Evolutionary conservation across 92 coral and sea anemone species (phyloP), one percentile per base, ranked within the genome.

Genomic region (Palythoa heliodiscus): DNA sequence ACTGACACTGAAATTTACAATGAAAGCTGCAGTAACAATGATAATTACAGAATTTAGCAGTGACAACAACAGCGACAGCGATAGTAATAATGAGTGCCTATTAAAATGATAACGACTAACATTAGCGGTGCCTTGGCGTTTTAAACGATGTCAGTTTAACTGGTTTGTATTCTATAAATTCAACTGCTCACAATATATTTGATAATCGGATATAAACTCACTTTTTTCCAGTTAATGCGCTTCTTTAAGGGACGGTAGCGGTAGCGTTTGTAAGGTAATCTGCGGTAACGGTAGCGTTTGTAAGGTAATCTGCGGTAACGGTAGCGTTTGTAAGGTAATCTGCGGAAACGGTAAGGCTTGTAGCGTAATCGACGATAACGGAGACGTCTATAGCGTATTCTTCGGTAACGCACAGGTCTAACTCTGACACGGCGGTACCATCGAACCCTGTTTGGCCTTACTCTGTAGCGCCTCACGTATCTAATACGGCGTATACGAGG

Each of bases 221-320:
- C 84, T 60, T 80, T 80, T 25, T 67, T 80, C 84, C 84, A 80
- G 74, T 80, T 80, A 25, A 47, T 20, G 0, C 24, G 73, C 58
- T 48, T 80, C 9, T 52, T 61, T 12, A 35, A 60, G n/a, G 68
- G 81, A 25, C 25, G 54, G 67, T 75, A 75, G 39, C 58, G 67
- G 22, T 54, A 54, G 11, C 19, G 63, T 57, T 57, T 57, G 11
- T 57, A 57, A 0, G 16, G 63, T 57, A 16, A 69, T 11, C 52
- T 54, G 54, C 69, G 68, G 43, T 76, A 76, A 19, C 69, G 68
- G 1, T 54, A 76, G 10, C 22, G 68, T 19, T 55, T 76, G 82
- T 55, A 22, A n/a, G 61, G 81, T 7, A 52, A 12, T 61, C 71
- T n/a, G 71, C 20, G 9, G 37, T n/a, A 66, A 13, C 37, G 71